These are phyloP conservation scores for Clarias macrocephalus DNA, from an alignment of 2,113 vertebrate genomes.

Conservation along the genomic window DNA sequence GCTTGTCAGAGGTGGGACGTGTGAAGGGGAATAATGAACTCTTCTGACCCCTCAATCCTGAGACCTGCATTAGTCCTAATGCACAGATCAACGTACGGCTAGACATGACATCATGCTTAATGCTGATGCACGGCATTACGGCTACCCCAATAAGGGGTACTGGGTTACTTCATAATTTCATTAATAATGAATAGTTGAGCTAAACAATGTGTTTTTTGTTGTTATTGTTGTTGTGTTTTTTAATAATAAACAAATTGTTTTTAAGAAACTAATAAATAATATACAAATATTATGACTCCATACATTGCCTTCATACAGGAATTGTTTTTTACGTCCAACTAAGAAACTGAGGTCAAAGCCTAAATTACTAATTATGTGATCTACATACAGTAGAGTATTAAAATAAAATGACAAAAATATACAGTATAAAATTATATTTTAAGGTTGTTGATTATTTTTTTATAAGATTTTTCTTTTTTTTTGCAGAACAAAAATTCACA, in stretches of 20 bases:
- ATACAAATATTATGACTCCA: not conserved
- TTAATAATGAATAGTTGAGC: not conserved
- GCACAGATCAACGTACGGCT: not conserved
- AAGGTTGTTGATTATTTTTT: not conserved
- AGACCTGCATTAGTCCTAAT: not conserved
- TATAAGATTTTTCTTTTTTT: not conserved
- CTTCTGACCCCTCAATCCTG: not conserved
- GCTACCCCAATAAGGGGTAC: not conserved
- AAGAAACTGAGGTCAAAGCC: not conserved
- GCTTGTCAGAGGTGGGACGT: not conserved
- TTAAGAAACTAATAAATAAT: not conserved
- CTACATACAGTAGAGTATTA: not conserved
- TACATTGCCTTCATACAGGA: not conserved
- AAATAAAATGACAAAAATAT: too few species aligned
- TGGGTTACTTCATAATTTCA: not conserved
- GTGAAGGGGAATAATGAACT: not conserved
- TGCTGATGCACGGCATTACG: not conserved
- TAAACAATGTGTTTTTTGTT: not conserved
- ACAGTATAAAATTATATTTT: not conserved
- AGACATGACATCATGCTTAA: not conserved
- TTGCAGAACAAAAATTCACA: not conserved
- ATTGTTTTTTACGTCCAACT: not conserved
- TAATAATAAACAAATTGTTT: not conserved
- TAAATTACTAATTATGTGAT: not conserved
- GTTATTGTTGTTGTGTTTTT: too few species aligned